Conservation (phyloP, 2,113 vertebrate genomes). For the Apteryx owenii region DNA sequence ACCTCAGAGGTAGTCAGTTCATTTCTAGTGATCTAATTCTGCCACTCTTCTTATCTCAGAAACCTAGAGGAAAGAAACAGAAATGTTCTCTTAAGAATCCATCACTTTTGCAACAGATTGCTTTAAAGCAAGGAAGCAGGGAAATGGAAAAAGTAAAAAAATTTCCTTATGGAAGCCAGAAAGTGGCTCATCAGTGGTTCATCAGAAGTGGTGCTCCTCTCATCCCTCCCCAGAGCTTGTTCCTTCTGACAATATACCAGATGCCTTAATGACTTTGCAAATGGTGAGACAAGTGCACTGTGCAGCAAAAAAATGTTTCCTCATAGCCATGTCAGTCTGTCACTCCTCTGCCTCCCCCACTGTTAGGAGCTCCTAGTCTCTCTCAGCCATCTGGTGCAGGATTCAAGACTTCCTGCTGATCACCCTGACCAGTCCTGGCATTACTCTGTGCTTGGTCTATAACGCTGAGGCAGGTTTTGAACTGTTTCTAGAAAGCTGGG, state of each 20-base stretch:
- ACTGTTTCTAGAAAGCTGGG: conserved; percentile 25
- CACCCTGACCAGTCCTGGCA: conserved; percentile 2
- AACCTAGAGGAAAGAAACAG: not conserved
- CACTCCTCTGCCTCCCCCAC: conserved; percentile 28
- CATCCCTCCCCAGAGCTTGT: not conserved
- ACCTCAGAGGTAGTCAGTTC: not conserved
- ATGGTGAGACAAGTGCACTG: not conserved
- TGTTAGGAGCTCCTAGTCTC: conserved; percentile 43
- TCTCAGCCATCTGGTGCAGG: conserved; percentile 41
- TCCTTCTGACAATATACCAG: not conserved
- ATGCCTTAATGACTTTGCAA: not conserved
- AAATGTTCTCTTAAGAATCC: not conserved
- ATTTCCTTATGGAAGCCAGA: not conserved
- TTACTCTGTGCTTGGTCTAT: not conserved
- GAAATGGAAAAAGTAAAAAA: not conserved
- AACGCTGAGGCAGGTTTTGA: conserved; percentile 2
- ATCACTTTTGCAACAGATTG: not conserved
- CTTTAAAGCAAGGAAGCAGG: not conserved
- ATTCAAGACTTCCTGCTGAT: conserved; percentile 6
- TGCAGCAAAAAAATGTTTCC: conserved; percentile 7
- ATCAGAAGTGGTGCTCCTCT: rapidly evolving
- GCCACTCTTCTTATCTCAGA: not conserved
- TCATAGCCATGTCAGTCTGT: not conserved
- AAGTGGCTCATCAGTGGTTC: not conserved
- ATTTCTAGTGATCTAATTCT: not conserved